Evolutionary conservation across 2,888 invertebrate genomes (phyloP).

Genomic region (Xestia xanthographa): DNA sequence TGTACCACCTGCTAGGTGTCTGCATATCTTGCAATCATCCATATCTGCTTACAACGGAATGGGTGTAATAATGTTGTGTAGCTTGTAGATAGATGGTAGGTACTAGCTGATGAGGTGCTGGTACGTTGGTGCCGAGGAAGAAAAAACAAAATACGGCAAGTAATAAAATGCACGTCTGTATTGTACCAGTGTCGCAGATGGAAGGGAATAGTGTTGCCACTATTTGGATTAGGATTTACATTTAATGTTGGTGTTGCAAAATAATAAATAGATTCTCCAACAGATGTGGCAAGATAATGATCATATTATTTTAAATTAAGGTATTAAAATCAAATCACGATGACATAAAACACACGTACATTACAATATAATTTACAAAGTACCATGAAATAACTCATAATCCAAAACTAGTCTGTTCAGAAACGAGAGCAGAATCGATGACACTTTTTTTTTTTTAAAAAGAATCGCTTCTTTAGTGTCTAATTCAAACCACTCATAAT

Average conservation of each 20-base stretch:
- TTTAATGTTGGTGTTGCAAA: too few species aligned
- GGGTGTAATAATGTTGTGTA: too few species aligned
- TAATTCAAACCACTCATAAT: neutral
- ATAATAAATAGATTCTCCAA: too few species aligned
- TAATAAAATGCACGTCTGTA: too few species aligned
- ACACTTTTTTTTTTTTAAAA: neutral
- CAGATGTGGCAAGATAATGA: neutral
- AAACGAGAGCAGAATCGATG: neutral
- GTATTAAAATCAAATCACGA: neutral
- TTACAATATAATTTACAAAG: neutral
- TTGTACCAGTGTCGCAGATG: too few species aligned
- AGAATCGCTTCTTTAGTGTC: neutral
- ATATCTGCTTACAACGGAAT: neutral
- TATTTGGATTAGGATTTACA: too few species aligned
- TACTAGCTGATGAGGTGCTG: too few species aligned
- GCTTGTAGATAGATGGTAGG: too few species aligned
- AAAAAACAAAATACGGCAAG: too few species aligned
- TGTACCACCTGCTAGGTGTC: constrained; percentile 2
- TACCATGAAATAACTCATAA: neutral
- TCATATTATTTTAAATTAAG: neutral
- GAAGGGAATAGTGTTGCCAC: too few species aligned
- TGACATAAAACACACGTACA: too few species aligned
- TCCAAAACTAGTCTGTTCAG: neutral
- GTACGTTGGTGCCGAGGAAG: too few species aligned
- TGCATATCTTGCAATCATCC: neutral